Percentiles rank a stretch among this genome's conserved stretches.
phyloP scores from a whole-genome alignment of 2,113 vertebrate genomes.

The Ptilonorhynchus violaceus region DNA sequence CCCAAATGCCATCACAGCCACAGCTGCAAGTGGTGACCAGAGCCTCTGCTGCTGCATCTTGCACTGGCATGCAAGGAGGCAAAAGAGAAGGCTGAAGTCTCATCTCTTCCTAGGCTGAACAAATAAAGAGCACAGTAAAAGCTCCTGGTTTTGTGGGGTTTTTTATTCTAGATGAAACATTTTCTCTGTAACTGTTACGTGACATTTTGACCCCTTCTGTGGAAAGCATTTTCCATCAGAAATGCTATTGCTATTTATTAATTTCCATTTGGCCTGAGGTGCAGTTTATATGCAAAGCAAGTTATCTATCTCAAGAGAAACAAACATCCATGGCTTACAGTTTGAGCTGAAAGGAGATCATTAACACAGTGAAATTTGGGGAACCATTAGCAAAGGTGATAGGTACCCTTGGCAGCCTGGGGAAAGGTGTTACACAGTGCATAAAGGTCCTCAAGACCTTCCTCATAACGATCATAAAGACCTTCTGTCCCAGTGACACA shows the following conservation, averaged over 20 bases:
- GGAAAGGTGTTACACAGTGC: not conserved
- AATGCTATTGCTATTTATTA: not conserved
- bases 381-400: slow-evolving; percentile 32
- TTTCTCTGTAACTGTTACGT: not conserved
- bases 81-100: not conserved
- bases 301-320: not conserved
- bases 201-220: not conserved
- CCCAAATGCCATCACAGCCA: not conserved
- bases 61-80: accelerated
- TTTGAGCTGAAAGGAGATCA: not conserved
- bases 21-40: not conserved
- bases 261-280: not conserved
- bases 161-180: not conserved
- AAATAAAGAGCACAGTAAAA: not conserved
- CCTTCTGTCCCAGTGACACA: not conserved
- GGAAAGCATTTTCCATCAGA: not conserved
- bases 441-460: not conserved
- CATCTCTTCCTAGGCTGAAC: not conserved
- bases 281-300: not conserved
- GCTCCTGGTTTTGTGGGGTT: not conserved
- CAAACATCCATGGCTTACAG: not conserved
- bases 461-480: not conserved
- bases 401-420: not conserved
- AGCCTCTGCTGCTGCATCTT: not conserved
- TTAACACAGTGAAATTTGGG: slow-evolving; percentile 7